These are phyloP conservation scores for Stylophora pistillata DNA, from an alignment of 64 coral and sea anemone species.

Conservation along the genomic window DNA sequence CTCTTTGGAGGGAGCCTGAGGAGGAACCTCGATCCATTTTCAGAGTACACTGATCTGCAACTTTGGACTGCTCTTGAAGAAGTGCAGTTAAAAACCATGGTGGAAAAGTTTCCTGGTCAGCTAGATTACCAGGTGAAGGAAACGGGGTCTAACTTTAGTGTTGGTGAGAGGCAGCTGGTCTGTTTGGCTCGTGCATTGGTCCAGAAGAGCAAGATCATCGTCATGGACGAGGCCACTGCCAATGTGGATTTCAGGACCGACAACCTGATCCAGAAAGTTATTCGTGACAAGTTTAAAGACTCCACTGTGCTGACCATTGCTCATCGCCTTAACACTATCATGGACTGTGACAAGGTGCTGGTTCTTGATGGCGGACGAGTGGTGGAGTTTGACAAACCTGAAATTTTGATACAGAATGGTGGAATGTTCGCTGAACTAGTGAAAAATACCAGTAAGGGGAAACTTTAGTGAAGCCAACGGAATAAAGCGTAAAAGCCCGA, in stretches of 20 bases:
- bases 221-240: conserved; percentile 43
- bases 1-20: conserved; percentile 34
- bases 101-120: conserved; percentile 24
- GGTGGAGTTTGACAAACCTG: neutral
- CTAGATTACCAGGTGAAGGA: conserved; percentile 46
- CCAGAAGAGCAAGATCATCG: conserved; percentile 21
- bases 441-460: neutral
- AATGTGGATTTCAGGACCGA: neutral
- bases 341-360: neutral
- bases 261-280: neutral
- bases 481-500: neutral
- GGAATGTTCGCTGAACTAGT: neutral
- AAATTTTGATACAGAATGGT: neutral
- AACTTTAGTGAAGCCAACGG: neutral
- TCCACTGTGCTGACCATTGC: neutral
- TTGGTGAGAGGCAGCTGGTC: conserved; percentile 51
- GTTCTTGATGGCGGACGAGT: conserved; percentile 2
- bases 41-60: neutral
- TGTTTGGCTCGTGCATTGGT: conserved; percentile 31
- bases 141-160: conserved; percentile 35
- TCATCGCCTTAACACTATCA: neutral
- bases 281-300: neutral
- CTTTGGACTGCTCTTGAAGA: conserved; percentile 48
- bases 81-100: conserved; percentile 23
- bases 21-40: conserved; percentile 49